These are phyloP conservation scores for Netelia melanura DNA, from an alignment of 2,888 invertebrate genomes.

Conservation along the genomic window DNA sequence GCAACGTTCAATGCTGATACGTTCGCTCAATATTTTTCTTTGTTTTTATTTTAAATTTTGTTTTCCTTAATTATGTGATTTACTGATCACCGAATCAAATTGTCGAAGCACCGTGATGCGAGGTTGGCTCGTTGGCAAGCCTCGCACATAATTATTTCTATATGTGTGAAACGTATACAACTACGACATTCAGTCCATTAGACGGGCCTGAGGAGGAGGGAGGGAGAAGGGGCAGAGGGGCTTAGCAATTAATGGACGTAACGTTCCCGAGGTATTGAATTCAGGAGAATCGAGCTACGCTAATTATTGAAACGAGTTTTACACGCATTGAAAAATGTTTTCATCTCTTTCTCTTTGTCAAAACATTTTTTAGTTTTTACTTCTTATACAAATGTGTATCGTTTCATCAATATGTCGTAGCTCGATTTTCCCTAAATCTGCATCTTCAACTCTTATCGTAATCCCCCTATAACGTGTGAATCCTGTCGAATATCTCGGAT, in stretches of 20 bases:
- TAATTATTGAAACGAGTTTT: neutral
- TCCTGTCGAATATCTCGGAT: too few species aligned
- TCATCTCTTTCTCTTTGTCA: too few species aligned
- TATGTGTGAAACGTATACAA: conserved; percentile 43
- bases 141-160: conserved; percentile 64
- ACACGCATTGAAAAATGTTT: too few species aligned
- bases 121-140: conserved; percentile 63
- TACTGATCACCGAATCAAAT: conserved; percentile 43
- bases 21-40: conserved; percentile 28
- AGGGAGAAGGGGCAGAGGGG: neutral
- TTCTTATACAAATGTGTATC: too few species aligned
- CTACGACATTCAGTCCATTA: conserved; percentile 57
- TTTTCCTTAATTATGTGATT: conserved; percentile 28
- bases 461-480: too few species aligned
- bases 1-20: conserved; percentile 5
- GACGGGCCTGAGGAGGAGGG: neutral
- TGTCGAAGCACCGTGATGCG: conserved; percentile 69
- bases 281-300: neutral
- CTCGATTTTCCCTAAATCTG: too few species aligned
- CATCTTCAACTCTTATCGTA: too few species aligned
- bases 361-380: too few species aligned
- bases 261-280: conserved; percentile 38
- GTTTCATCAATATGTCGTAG: too few species aligned
- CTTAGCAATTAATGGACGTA: conserved; percentile 56
- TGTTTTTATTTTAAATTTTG: neutral